A percentile compares a stretch with the other conserved stretches of the same genome.
Conservation (phyloP, 1,140 invertebrate genomes). For the Aethina tumida region DNA sequence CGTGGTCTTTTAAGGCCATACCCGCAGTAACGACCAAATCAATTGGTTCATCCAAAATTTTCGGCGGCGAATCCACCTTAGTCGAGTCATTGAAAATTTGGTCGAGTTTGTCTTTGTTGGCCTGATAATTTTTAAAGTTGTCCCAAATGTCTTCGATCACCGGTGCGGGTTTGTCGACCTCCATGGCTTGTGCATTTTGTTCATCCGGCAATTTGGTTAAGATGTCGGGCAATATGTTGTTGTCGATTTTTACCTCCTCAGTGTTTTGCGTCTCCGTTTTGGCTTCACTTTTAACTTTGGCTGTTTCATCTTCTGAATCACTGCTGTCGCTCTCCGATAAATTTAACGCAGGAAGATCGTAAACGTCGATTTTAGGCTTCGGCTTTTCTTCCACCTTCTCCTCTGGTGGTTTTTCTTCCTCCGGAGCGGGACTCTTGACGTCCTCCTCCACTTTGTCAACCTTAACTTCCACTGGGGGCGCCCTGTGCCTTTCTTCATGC, state of each 20-base stretch:
- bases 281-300: constrained; percentile 17
- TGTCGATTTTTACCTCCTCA: constrained; percentile 8
- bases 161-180: constrained; percentile 26
- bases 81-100: constrained; percentile 17
- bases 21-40: constrained; percentile 18
- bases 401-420: constrained; percentile 26
- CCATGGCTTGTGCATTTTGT: not conserved
- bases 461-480: constrained; percentile 33
- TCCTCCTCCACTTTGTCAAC: constrained; percentile 34
- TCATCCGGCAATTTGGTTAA: not conserved
- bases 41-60: constrained; percentile 5
- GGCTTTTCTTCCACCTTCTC: constrained; percentile 54
- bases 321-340: constrained; percentile 69
- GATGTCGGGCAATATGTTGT: constrained; percentile 2
- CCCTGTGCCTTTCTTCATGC: constrained; percentile 49
- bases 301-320: constrained; percentile 54
- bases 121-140: constrained; percentile 63
- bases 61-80: constrained; percentile 1
- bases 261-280: constrained; percentile 19
- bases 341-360: constrained; percentile 69
- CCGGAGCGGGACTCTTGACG: constrained; percentile 31
- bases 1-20: constrained; percentile 40
- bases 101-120: constrained; percentile 41
- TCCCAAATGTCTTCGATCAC: constrained; percentile 69
- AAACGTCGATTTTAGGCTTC: constrained; percentile 48